Conservation (phyloP, 2,113 vertebrate genomes). For the Motacilla tschutschensis region DNA sequence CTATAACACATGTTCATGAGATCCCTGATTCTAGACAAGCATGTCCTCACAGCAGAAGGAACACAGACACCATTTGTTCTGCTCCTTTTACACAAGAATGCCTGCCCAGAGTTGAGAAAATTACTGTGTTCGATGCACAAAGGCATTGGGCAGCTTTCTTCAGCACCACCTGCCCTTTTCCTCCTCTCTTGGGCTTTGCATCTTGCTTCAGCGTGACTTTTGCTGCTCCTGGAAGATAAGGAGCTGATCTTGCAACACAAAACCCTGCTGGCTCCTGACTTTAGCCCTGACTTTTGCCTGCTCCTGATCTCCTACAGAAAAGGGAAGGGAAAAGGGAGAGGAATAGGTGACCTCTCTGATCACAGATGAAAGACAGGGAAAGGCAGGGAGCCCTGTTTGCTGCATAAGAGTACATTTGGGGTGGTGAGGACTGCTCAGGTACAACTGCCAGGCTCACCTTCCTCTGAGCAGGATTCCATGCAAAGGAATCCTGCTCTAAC, state of each 20-base stretch:
- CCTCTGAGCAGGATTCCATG: background rate
- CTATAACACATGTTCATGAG: background rate
- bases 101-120: background rate
- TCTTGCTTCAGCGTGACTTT: background rate
- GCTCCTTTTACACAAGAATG: background rate
- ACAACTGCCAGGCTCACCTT: background rate
- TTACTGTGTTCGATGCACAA: background rate
- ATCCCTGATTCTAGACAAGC: background rate
- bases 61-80: background rate
- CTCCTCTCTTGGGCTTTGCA: background rate
- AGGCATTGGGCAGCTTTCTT: background rate
- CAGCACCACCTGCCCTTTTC: background rate
- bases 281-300: background rate
- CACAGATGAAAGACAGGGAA: background rate
- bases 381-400: background rate
- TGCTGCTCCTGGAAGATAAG: background rate
- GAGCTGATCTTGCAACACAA: background rate
- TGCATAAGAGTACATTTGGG: fast-evolving
- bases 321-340: background rate
- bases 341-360: background rate
- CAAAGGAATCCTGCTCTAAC: background rate
- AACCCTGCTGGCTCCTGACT: background rate
- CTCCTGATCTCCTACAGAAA: background rate
- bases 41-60: background rate
- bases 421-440: background rate